Conservation (phyloP, 2,888 invertebrate species). For the Stenchaetothrips biformis region DNA sequence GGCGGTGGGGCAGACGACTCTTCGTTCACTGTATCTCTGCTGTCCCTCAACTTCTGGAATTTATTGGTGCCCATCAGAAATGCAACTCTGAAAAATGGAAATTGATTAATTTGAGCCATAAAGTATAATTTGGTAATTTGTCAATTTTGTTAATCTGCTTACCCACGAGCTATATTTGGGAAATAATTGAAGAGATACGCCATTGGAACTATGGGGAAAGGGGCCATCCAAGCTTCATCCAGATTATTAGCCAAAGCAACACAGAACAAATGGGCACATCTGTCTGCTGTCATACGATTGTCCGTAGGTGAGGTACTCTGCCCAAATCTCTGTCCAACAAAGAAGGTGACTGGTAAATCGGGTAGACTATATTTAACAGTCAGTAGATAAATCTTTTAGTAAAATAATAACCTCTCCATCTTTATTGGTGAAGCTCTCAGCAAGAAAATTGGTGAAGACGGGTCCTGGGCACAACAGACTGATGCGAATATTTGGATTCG, state of each 20-base stretch:
- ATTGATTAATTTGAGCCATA: constrained; percentile 26
- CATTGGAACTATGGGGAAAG: constrained; percentile 57
- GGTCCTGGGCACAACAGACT: constrained; percentile 74
- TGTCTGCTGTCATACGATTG: constrained; percentile 47
- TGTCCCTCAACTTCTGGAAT: constrained; percentile 48
- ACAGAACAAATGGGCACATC: constrained; percentile 50
- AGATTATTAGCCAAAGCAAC: constrained; percentile 51
- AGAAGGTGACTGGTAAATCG: not conserved
- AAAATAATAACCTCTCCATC: constrained; percentile 51
- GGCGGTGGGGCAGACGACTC: not conserved
- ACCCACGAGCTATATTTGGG: constrained; percentile 51
- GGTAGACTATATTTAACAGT: constrained; percentile 28
- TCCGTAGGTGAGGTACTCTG: constrained; percentile 42
- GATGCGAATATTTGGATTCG: constrained; percentile 55
- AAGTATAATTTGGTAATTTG: constrained; percentile 29
- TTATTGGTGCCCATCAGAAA: constrained; percentile 45
- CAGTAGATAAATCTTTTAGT: not conserved
- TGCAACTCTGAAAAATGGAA: constrained; percentile 44
- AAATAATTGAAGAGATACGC: constrained; percentile 58
- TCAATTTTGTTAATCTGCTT: constrained; percentile 39
- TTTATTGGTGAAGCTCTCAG: constrained; percentile 62
- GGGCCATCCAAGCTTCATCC: constrained; percentile 65
- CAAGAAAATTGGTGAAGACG: constrained; percentile 62
- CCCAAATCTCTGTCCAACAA: constrained; percentile 42
- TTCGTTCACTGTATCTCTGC: constrained; percentile 41